phyloP scores from a whole-genome alignment of 2,113 vertebrate species.

The Zosterops lateralis region DNA sequence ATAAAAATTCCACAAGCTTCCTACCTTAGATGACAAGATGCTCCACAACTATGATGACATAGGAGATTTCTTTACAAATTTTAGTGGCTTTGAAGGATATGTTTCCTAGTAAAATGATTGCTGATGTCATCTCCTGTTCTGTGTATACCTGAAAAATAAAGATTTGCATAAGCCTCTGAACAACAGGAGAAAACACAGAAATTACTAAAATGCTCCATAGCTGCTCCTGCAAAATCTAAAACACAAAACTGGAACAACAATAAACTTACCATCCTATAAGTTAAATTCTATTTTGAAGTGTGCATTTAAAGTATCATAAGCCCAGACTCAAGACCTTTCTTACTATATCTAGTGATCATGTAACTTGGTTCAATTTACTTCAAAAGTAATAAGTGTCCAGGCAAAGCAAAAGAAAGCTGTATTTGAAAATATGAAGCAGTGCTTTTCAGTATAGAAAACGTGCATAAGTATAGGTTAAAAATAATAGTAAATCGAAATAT shows the following conservation, averaged over 20 bases:
- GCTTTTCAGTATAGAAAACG: background rate
- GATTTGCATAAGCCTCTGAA: background rate
- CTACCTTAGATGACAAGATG: background rate
- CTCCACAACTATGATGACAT: background rate
- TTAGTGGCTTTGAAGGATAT: background rate
- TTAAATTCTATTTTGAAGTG: background rate
- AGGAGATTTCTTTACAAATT: background rate
- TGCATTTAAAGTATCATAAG: background rate
- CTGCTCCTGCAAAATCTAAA: background rate
- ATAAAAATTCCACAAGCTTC: background rate
- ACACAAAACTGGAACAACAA: background rate
- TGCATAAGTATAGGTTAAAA: background rate
- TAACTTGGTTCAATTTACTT: background rate
- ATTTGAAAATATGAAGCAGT: background rate
- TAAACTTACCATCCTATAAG: background rate
- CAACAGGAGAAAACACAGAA: background rate
- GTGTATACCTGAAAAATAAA: background rate
- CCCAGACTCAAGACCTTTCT: background rate
- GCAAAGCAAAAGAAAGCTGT: background rate
- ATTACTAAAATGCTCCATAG: background rate
- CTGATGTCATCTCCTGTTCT: background rate
- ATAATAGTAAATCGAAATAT: background rate
- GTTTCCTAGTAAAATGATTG: background rate
- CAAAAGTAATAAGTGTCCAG: background rate
- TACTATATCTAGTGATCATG: background rate